Evolutionary conservation across 2,888 invertebrate species (phyloP), one percentile per base, ranked within the genome.

Genomic region (Pinctada fucata): DNA sequence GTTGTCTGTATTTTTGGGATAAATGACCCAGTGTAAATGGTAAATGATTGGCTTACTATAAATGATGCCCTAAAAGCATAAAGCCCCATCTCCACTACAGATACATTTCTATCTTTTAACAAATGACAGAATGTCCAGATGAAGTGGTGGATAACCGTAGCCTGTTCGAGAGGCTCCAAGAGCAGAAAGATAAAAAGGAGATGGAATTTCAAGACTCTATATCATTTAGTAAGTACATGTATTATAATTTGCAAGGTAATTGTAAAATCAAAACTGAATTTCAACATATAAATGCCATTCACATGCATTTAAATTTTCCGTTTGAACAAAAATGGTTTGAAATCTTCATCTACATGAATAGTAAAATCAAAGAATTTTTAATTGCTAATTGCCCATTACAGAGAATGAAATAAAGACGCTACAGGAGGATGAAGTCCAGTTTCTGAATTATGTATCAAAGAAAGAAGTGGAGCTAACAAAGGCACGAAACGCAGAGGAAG

Each of bases 161-260:
- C 3, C 93, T 99, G n/a, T 99, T 95, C 92, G 97, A 98, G 74
- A 95, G 97, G 16, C 94, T 99, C 10, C 96, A 98, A 92, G 98
- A 98, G 88, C 98, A 99, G 91, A 96, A 97, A 91, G 94, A 96
- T 87, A 96, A 96, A 92, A 97, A 97, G 88, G 97, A 99, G 85
- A 94, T 97, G 45, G 99, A 99, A 93, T 97, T 95, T 94, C 98
- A 99, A 92, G 99, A 99, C 91, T 96, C 97, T 2, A 97, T 97
- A 90, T 97, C 97, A 93, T 94, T 99, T n/a, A 98, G 98, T 98
- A 6, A 58, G 58, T 58, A 58, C 58, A 93, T 94, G 95, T 82
- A 48, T 8, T 52, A 58, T 52, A 70, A 49, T 49, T 70, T 5
- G 3, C 13, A 13, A 4, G n/a, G 31, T 31, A 31, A 31, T 31